Base-by-base conservation (phyloP, 2,797 vertebrate genomes). In the Acrossocheilus fasciatus region DNA sequence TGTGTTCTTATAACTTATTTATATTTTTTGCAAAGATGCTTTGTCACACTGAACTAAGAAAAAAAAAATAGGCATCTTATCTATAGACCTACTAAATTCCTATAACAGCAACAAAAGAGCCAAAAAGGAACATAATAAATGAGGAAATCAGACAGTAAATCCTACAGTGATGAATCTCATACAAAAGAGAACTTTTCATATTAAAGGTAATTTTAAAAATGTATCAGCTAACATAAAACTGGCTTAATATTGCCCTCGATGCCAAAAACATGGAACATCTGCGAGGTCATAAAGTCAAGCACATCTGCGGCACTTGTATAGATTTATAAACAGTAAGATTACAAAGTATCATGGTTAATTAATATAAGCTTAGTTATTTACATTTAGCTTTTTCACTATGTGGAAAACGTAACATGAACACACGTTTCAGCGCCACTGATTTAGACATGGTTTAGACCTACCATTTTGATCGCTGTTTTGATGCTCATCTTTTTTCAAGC, bases 401-500 rank as follows among this genome's bases (percentile, higher is more conserved):
- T 62, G 10, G 10, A 26, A 14, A 12, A 9, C 8, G 1, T 41
- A 9, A 23, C 18, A 18, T 36, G 10, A 75, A 11, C 52, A n/a
- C 59, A 52, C 4, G 30, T 57, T 50, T 64, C n/a, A 23, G 11
- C 12, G 4, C 6, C 50, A 66, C 36, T 2, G 12, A 57, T 8
- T 18, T 52, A 52, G 50, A 52, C 50, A 18, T 18, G 52, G 8
- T 7, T 39, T 11, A 6, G 18, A 12, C 95, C 96, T 94, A 99
- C 98, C 97, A 0, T 96, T 98, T 90, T 97, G 97, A 92, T 95
- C 96, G 23, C 88, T 93, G 87, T 91, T 91, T 12, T 93, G 92
- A 52, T 93, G 93, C 89, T 96, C 96, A 2, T 98, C 97, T 89
- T 97, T 99, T 94, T 98, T 98, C 87, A 97, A 91, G 43, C 96